phyloP scores from a whole-genome alignment of 2,888 invertebrate genomes.

The Drosophila mercatorum region DNA sequence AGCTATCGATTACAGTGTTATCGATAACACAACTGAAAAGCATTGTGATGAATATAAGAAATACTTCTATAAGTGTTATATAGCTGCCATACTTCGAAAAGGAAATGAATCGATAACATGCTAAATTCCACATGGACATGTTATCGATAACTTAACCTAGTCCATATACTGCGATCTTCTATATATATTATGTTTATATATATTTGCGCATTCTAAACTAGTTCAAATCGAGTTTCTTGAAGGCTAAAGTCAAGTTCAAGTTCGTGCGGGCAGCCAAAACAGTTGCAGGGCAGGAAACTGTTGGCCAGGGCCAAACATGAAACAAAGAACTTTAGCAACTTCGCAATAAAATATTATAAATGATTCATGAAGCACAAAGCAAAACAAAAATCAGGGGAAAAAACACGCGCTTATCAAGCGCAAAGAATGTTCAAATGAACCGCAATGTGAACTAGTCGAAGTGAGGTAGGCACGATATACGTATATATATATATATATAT shows the following conservation, averaged over 20 bases:
- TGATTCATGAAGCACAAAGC: not conserved
- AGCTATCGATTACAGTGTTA: not conserved
- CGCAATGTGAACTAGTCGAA: slow-evolving; percentile 1
- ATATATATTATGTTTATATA: too few species aligned
- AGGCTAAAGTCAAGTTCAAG: not conserved
- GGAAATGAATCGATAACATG: not conserved
- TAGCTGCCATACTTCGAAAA: not conserved
- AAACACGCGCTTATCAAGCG: not conserved
- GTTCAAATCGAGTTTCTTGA: not conserved
- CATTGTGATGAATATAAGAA: too few species aligned
- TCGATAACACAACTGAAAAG: not conserved
- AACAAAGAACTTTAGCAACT: not conserved
- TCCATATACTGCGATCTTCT: too few species aligned
- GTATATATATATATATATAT: too few species aligned
- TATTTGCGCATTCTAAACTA: too few species aligned
- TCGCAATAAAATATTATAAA: not conserved
- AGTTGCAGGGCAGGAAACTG: not conserved
- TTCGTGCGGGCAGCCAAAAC: not conserved
- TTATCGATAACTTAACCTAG: slow-evolving; percentile 1
- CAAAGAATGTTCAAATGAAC: slow-evolving; percentile 4
- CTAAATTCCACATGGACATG: not conserved
- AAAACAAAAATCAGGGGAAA: not conserved
- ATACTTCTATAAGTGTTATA: not conserved
- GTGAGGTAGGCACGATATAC: not conserved
- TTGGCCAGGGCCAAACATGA: not conserved